A percentile compares a stretch with the other conserved stretches of the same genome.
These are phyloP conservation scores for Apotomis capreana DNA, from an alignment of 2,888 invertebrate genomes.

Conservation along the genomic window DNA sequence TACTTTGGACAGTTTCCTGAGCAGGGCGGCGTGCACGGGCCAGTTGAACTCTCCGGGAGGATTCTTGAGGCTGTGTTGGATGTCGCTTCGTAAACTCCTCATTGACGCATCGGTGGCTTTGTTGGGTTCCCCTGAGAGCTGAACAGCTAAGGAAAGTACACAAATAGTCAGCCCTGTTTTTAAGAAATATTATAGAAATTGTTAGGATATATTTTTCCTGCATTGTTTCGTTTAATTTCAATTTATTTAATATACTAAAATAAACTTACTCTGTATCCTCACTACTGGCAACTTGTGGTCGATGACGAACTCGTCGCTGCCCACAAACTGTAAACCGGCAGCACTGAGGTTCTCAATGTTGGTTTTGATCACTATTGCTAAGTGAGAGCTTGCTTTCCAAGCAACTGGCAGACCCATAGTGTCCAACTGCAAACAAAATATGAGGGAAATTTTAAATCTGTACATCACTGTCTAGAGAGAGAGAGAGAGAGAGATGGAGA, in stretches of 20 bases:
- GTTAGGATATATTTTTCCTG: background rate
- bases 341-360: conserved; percentile 89
- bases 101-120: conserved; percentile 76
- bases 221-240: background rate
- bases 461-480: no score
- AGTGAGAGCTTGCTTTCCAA: conserved; percentile 90
- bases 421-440: conserved; percentile 84
- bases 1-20: conserved; percentile 75
- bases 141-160: conserved; percentile 61
- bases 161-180: no score
- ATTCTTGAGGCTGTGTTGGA: conserved; percentile 67
- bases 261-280: conserved; percentile 90
- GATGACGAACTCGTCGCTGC: conserved; percentile 86
- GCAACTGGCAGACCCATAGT: conserved; percentile 90
- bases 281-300: conserved; percentile 90
- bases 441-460: no score
- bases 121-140: conserved; percentile 74
- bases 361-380: conserved; percentile 89
- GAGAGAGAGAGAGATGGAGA: no score
- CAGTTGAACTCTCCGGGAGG: conserved; percentile 65
- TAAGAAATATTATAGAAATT: no score
- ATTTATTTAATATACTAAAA: background rate
- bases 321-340: conserved; percentile 88
- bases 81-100: conserved; percentile 73
- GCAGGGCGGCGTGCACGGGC: conserved; percentile 72